A percentile compares a stretch with the other conserved stretches of the same genome.
Conservation (phyloP, 2,797 vertebrate genomes). For the Psittacula echo region DNA sequence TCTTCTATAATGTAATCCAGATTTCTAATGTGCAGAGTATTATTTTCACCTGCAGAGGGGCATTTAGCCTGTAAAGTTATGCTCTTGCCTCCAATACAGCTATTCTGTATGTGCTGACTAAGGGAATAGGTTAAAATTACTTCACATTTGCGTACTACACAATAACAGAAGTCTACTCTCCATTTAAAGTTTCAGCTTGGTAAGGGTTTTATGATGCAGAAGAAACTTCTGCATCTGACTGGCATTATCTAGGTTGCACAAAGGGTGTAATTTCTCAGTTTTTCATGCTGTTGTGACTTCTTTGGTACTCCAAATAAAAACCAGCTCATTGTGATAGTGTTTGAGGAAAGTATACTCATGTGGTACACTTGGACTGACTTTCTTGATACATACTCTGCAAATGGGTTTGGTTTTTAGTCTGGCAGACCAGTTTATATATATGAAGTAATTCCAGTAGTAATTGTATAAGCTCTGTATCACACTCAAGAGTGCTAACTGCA, state of each 20-base stretch:
- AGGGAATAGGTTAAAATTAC: not conserved
- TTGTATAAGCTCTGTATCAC: not conserved
- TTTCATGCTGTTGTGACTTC: not conserved
- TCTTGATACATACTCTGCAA: not conserved
- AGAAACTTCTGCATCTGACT: not conserved
- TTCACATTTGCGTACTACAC: not conserved
- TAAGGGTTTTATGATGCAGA: not conserved
- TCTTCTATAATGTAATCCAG: slow-evolving; percentile 8
- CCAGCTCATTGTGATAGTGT: not conserved
- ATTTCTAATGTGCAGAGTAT: not conserved
- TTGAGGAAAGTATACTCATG: not conserved
- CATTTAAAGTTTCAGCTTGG: not conserved
- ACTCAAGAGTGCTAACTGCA: not conserved
- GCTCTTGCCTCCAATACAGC: not conserved
- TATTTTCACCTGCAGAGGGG: not conserved
- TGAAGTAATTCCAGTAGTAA: not conserved
- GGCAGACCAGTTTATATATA: not conserved
- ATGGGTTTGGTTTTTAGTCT: not conserved
- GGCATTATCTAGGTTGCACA: not conserved
- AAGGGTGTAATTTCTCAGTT: not conserved
- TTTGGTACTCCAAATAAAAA: not conserved
- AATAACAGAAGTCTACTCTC: not conserved
- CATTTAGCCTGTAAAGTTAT: not conserved
- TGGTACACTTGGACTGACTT: not conserved
- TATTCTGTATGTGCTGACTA: not conserved